Evolutionary conservation across 2,888 invertebrate genomes (phyloP).

Genomic region (Epistrophe grossulariae): DNA sequence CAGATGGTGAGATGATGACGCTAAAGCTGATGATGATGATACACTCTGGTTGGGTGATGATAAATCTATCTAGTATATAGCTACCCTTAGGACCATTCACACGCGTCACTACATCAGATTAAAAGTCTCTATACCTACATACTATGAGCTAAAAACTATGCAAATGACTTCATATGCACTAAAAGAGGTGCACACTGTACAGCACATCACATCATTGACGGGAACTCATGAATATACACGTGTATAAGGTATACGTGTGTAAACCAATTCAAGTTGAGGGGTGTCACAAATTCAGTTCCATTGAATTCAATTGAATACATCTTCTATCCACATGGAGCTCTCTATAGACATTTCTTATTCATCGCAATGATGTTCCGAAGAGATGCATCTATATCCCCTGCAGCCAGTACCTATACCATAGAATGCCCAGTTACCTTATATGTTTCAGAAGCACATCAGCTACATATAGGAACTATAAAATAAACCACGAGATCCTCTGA

Average conservation of each 20-base stretch:
- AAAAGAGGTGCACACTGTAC: not conserved
- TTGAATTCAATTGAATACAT: constrained; percentile 72
- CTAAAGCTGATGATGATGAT: constrained; percentile 34
- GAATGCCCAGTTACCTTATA: not conserved
- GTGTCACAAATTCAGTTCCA: constrained; percentile 71
- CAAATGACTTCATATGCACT: not conserved
- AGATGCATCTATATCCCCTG: constrained; percentile 31
- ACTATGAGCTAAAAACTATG: constrained; percentile 11
- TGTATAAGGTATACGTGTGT: not conserved
- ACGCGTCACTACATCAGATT: constrained; percentile 69
- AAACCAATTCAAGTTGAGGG: constrained; percentile 54
- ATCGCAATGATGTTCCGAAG: constrained; percentile 25
- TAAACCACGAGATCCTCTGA: constrained; percentile 34
- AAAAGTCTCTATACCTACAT: constrained; percentile 36
- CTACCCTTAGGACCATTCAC: constrained; percentile 55
- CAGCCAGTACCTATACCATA: not conserved
- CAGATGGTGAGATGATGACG: constrained; percentile 66
- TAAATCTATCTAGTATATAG: constrained; percentile 36
- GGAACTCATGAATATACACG: constrained; percentile 50
- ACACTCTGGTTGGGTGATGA: constrained; percentile 33
- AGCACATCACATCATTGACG: no score
- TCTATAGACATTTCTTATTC: constrained; percentile 64
- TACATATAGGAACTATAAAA: constrained; percentile 2
- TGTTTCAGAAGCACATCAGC: constrained; percentile 9
- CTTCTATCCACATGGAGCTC: constrained; percentile 62